phyloP scores from a whole-genome alignment of 2,113 vertebrate species.

The Pyxicephalus adspersus region DNA sequence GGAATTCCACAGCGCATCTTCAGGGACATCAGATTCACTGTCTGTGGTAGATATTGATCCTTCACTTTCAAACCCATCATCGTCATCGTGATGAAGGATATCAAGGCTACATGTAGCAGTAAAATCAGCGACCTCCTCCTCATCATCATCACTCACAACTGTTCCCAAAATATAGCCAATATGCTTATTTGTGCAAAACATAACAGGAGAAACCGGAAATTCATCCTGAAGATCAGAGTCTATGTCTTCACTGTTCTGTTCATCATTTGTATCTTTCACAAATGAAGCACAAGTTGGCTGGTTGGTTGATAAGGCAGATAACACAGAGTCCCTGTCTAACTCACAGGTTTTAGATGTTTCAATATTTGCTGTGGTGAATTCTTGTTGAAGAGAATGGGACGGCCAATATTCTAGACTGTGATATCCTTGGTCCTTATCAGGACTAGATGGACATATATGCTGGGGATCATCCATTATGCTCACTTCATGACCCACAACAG shows the following conservation, averaged over 20 bases:
- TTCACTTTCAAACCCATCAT: conserved; percentile 89
- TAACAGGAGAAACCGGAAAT: neutral
- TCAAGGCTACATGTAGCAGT: conserved; percentile 65
- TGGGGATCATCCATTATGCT: neutral
- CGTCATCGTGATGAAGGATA: conserved; percentile 66
- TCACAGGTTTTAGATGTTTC: neutral
- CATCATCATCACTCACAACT: conserved; percentile 70
- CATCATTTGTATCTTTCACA: neutral
- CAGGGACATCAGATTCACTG: conserved; percentile 61
- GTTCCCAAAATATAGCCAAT: conserved; percentile 94
- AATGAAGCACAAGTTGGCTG: neutral
- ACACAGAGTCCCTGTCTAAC: neutral
- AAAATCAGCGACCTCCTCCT: conserved; percentile 69
- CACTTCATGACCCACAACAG: neutral
- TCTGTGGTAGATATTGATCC: conserved; percentile 74
- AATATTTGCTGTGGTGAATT: neutral
- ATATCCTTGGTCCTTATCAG: conserved; percentile 87
- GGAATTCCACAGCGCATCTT: conserved; percentile 79
- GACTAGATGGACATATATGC: conserved; percentile 60
- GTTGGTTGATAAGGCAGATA: neutral
- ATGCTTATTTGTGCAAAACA: conserved; percentile 80
- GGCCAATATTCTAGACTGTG: conserved; percentile 89
- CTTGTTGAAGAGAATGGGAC: conserved; percentile 18
- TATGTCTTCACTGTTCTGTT: conserved; percentile 41
- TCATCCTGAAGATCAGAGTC: conserved; percentile 52